phyloP scores from a whole-genome alignment of 1,140 invertebrate species.

The Marisa cornuarietis region DNA sequence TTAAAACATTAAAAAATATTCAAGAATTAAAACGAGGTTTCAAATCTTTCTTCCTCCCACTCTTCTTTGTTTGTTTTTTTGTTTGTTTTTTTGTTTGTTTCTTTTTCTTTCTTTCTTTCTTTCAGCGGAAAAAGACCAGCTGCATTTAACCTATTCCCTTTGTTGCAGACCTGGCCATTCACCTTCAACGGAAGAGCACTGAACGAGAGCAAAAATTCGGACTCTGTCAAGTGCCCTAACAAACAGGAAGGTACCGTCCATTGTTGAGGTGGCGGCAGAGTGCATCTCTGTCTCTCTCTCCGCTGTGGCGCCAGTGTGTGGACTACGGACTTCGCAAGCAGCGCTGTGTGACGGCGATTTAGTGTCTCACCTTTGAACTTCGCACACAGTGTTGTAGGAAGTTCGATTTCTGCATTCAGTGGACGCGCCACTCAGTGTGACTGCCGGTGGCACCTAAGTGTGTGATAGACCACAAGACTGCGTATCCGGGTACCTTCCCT shows the following conservation, averaged over 20 bases:
- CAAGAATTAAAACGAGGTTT: too few species aligned
- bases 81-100: background rate
- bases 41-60: background rate
- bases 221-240: conserved; percentile 31
- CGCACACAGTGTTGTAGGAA: too few species aligned
- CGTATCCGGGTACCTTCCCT: too few species aligned
- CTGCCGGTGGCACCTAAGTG: too few species aligned
- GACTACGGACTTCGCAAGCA: too few species aligned
- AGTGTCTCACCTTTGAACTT: too few species aligned
- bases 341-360: too few species aligned
- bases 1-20: too few species aligned
- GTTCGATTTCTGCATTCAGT: too few species aligned
- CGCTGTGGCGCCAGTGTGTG: too few species aligned
- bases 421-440: too few species aligned
- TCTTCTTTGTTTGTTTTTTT: background rate
- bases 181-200: conserved; percentile 39
- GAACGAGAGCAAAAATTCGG: conserved; percentile 34
- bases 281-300: background rate
- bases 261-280: background rate
- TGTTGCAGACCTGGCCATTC: conserved; percentile 47
- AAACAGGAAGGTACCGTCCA: conserved; percentile 21
- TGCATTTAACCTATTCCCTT: background rate
- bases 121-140: background rate
- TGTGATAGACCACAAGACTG: too few species aligned
- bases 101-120: conserved; percentile 7